phyloP scores from a whole-genome alignment of 1,140 invertebrate species.

The Cherax quadricarinatus region DNA sequence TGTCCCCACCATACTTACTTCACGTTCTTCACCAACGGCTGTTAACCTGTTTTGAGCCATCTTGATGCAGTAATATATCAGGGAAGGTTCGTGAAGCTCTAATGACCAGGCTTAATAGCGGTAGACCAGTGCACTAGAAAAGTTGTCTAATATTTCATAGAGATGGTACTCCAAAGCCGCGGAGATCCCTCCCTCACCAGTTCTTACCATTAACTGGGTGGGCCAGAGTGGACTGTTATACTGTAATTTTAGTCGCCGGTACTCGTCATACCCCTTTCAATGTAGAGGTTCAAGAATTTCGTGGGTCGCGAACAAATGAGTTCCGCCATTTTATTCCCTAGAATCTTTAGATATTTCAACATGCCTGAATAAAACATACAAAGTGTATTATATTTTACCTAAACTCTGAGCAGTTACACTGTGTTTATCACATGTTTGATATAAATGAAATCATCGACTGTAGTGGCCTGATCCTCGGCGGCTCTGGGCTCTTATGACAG shows the following conservation, averaged over 20 bases:
- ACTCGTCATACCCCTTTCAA: background rate
- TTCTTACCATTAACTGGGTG: background rate
- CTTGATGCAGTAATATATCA: background rate
- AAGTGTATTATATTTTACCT: background rate
- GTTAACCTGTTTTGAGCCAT: background rate
- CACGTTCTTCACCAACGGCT: background rate
- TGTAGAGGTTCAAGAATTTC: background rate
- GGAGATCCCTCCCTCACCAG: background rate
- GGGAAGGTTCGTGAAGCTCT: background rate
- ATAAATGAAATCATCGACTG: background rate
- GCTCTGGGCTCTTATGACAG: background rate
- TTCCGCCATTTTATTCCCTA: too few relatives aligned
- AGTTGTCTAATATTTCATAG: background rate
- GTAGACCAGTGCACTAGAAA: background rate
- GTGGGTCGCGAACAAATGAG: background rate
- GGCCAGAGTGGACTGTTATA: background rate
- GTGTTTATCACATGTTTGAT: too few relatives aligned
- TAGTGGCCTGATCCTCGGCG: background rate
- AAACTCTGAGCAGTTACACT: too few relatives aligned
- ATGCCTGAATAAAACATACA: too few relatives aligned
- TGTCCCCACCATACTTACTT: too few relatives aligned
- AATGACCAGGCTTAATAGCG: background rate
- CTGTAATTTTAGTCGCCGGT: background rate
- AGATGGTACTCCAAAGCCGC: background rate
- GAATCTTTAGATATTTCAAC: too few relatives aligned